phyloP scores from a whole-genome alignment of 2,113 vertebrate genomes.

The Dipodomys merriami region DNA sequence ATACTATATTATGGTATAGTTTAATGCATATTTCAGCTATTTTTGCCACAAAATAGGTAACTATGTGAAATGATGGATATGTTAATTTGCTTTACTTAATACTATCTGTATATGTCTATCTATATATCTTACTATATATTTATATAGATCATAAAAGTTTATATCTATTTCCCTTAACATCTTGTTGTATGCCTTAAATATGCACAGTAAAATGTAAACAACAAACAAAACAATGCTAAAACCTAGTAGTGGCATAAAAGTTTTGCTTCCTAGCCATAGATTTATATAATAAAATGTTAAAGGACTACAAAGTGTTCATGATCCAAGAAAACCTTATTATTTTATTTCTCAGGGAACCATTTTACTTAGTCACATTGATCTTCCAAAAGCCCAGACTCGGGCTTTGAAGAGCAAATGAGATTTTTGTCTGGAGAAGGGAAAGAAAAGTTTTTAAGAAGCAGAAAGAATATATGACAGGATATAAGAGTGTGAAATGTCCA shows the following conservation, averaged over 20 bases:
- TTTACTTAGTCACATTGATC: not conserved
- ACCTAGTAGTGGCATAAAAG: not conserved
- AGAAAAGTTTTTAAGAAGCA: not conserved
- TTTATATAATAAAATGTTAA: constrained; percentile 34
- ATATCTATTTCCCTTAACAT: not conserved
- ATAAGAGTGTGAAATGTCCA: not conserved
- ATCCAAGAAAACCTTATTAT: not conserved
- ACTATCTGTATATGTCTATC: not conserved
- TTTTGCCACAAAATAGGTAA: not conserved
- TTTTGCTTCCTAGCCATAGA: not conserved
- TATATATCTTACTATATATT: not conserved
- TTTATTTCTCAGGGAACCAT: not conserved
- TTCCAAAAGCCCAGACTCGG: not conserved
- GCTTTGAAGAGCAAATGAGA: not conserved
- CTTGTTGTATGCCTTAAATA: not conserved
- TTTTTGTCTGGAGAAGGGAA: not conserved
- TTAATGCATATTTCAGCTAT: not conserved
- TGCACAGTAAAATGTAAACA: not conserved
- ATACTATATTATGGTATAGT: not conserved
- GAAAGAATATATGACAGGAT: not conserved
- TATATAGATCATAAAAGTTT: not conserved
- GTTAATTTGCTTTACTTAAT: not conserved
- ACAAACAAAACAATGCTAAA: not conserved
- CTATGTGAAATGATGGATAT: not conserved
- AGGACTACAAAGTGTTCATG: not conserved